These are phyloP conservation scores for Merluccius polli DNA, from an alignment of 2,797 vertebrate species.

Conservation along the genomic window DNA sequence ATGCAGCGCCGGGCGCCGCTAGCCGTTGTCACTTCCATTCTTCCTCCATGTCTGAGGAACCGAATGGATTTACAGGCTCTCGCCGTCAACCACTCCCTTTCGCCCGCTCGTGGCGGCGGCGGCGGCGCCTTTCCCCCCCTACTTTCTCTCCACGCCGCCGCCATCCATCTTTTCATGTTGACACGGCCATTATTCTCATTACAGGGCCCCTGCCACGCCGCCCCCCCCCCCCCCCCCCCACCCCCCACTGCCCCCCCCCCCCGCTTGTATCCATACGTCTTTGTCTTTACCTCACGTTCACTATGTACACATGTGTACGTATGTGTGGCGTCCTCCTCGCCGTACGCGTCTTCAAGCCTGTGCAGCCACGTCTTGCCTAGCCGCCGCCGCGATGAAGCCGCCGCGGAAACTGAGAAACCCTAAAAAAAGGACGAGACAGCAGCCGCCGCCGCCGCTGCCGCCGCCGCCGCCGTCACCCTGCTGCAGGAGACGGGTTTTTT, in stretches of 20 bases:
- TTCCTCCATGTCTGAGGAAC: slow-evolving; percentile 73
- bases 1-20: slow-evolving; percentile 68
- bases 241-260: slow-evolving; percentile 14
- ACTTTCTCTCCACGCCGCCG: slow-evolving; percentile 57
- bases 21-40: slow-evolving; percentile 79
- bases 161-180: slow-evolving; percentile 49
- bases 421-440: background rate
- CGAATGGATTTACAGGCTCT: slow-evolving; percentile 75
- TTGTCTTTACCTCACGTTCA: slow-evolving; percentile 10
- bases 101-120: slow-evolving; percentile 45
- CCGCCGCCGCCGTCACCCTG: background rate
- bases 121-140: slow-evolving; percentile 44
- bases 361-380: background rate
- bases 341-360: background rate
- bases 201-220: slow-evolving; percentile 22
- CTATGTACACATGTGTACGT: slow-evolving; percentile 12
- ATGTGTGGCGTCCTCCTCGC: background rate
- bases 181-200: slow-evolving; percentile 57
- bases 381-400: background rate
- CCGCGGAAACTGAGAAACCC: background rate
- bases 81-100: slow-evolving; percentile 64
- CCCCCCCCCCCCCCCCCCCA: slow-evolving; percentile 30
- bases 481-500: background rate
- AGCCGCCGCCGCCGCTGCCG: no score
- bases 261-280: background rate